Base-by-base conservation (phyloP, 2,113 vertebrate genomes). In the Carassius gibelio region DNA sequence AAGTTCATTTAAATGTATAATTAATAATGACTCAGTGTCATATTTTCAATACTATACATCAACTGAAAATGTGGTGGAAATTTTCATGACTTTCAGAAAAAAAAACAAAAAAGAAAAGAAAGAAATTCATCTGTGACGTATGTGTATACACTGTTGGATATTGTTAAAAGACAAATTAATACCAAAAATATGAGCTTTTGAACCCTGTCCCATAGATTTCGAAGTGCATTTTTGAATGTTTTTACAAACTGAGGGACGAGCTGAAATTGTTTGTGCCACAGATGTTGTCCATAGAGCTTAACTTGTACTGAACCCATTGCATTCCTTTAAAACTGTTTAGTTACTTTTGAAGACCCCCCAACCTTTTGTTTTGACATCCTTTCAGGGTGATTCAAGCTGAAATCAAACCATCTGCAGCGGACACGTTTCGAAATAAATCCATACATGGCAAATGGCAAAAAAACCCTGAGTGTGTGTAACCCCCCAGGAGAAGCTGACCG, bases 241-340 rank as follows among this genome's bases (percentile, higher is more conserved):
- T 78, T 45, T 79, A 48, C 76, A 79, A 79, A 79, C 17, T 13
- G 21, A 79, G 21, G 34, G 34, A 79, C 1, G 34, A 79, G 55
- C 15, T 3, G 1, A 21, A 11, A 59, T 42, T 61, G 19, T 61
- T 55, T 30, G 26, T 79, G 55, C 76, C 55, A 62, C 36, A 79
- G 76, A 79, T 79, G 76, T 79, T 79, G 76, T 23, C 52, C 52
- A 77, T 76, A 55, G 75, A 76, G 50, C 26, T 76, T 78, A 78
- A 62, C 76, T 62, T 17, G 76, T 26, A 45, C 7, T 79, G 76
- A 79, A 62, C 76, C 57, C 57, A 8, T 7, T 42, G 61, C 76
- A 79, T 79, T 79, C 55, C 76, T 62, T 42, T 62, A 62, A 79
- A 62, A 62, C 76, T 42, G 57, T 79, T 79, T 62, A 79, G 76